These are phyloP conservation scores for Drosophila nigromelanica DNA, from an alignment of 1,140 invertebrate genomes.

Conservation along the genomic window DNA sequence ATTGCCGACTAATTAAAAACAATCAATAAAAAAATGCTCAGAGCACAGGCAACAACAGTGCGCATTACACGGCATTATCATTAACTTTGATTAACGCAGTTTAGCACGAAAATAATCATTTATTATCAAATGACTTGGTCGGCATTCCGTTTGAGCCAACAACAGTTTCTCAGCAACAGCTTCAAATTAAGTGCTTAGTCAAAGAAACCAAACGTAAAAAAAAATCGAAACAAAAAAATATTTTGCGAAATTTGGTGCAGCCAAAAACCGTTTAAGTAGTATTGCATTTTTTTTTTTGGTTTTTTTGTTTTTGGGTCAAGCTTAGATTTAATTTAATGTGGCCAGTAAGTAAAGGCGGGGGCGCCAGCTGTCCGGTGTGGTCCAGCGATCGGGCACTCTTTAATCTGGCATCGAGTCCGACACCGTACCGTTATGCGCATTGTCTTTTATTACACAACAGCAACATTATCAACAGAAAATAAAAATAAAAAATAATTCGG, in stretches of 20 bases:
- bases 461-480: conserved; percentile 61
- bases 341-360: conserved; percentile 28
- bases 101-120: conserved; percentile 78
- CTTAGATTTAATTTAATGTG: conserved; percentile 77
- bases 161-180: conserved; percentile 31
- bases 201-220: conserved; percentile 16
- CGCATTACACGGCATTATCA: conserved; percentile 65
- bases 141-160: conserved; percentile 17
- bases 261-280: conserved; percentile 45
- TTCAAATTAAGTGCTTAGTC: conserved; percentile 72
- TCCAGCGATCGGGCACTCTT: conserved; percentile 22
- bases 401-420: conserved; percentile 25
- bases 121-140: conserved; percentile 64
- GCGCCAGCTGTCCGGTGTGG: conserved; percentile 44
- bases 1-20: conserved; percentile 72
- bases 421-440: conserved; percentile 47
- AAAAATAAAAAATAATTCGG: conserved; percentile 56
- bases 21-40: conserved; percentile 66
- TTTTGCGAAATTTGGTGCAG: conserved; percentile 58
- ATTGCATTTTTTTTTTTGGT: conserved; percentile 9
- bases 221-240: conserved; percentile 9
- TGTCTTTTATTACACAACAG: conserved; percentile 71
- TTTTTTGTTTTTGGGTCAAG: conserved; percentile 69
- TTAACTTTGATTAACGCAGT: conserved; percentile 77
- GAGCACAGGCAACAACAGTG: conserved; percentile 25